These are phyloP conservation scores for Rhabdophis nuchalis DNA, from an alignment of 2,797 vertebrate species.

Conservation along the genomic window DNA sequence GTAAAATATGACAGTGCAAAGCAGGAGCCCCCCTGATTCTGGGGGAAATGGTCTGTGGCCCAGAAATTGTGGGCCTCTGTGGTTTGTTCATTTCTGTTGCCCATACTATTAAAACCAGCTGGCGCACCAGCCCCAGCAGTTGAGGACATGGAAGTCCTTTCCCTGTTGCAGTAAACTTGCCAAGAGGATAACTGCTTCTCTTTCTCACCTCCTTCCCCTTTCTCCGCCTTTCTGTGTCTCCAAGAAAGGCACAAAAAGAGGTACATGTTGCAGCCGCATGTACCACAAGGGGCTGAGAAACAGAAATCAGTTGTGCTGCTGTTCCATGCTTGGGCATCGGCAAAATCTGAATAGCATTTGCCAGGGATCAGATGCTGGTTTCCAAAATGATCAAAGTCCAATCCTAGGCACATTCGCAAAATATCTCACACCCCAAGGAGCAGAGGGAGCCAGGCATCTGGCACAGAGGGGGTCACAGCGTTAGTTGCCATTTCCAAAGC, in stretches of 20 bases:
- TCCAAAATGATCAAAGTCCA: neutral
- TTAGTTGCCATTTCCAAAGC: neutral
- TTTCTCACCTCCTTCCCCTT: neutral
- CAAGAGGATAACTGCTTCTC: neutral
- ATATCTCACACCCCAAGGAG: conserved; percentile 36
- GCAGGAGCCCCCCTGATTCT: neutral
- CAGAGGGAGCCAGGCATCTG: conserved; percentile 27
- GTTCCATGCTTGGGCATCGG: neutral
- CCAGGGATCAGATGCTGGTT: neutral
- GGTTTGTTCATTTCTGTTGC: neutral
- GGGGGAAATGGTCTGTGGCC: neutral
- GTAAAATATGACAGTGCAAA: neutral
- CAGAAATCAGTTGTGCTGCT: neutral
- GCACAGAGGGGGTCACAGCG: neutral
- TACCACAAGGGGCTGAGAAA: neutral
- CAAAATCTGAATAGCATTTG: neutral
- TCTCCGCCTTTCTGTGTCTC: neutral
- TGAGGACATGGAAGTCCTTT: neutral
- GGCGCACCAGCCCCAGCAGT: neutral
- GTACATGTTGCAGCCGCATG: neutral
- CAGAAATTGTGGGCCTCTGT: neutral
- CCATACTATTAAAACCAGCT: neutral
- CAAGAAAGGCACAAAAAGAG: neutral
- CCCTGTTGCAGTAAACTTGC: neutral
- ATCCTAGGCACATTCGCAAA: neutral